Conservation (phyloP, 2,113 vertebrate genomes). For the Ginglymostoma cirratum region DNA sequence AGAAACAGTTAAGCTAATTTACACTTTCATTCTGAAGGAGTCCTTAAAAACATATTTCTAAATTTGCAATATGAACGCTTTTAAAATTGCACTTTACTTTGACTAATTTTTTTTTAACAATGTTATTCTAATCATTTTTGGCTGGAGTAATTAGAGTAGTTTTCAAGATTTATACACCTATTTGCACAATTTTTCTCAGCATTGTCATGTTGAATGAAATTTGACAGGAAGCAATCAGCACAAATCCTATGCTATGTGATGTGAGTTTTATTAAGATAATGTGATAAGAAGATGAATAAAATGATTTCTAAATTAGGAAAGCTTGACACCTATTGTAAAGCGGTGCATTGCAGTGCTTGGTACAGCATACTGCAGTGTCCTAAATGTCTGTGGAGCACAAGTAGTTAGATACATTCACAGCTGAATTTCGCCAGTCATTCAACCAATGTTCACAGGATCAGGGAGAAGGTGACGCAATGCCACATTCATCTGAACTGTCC, state of each 20-base stretch:
- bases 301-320: conserved; percentile 4
- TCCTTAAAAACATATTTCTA: not conserved
- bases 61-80: not conserved
- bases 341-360: not conserved
- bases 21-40: not conserved
- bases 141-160: not conserved
- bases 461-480: not conserved
- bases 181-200: not conserved
- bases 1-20: not conserved
- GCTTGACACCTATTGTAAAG: not conserved
- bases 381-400: not conserved
- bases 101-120: not conserved
- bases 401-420: not conserved
- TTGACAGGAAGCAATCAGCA: not conserved
- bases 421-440: not conserved
- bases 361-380: not conserved
- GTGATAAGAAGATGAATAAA: not conserved
- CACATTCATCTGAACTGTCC: not conserved
- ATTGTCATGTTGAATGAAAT: conserved; percentile 9
- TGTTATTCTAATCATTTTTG: not conserved
- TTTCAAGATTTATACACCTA: not conserved
- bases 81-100: not conserved
- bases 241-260: not conserved
- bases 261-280: not conserved
- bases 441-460: not conserved